These are phyloP conservation scores for Nestor notabilis DNA, from an alignment of 2,113 vertebrate species.

Conservation along the genomic window DNA sequence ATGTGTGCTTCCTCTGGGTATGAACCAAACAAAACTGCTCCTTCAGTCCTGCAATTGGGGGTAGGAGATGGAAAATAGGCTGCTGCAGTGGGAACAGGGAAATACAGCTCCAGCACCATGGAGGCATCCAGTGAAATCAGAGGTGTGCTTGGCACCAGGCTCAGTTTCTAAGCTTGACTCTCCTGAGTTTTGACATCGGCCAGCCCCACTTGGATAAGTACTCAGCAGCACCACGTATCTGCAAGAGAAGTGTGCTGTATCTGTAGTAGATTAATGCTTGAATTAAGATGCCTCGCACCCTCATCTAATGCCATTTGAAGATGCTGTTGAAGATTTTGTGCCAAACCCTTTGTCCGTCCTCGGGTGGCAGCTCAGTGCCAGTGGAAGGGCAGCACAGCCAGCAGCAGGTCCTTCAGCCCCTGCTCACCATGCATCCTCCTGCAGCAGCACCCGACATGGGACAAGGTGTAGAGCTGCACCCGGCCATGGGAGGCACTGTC, in stretches of 20 bases:
- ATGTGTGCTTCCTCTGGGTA: background rate
- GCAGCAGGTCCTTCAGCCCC: background rate
- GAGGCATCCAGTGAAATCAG: background rate
- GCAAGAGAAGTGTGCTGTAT: background rate
- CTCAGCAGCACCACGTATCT: background rate
- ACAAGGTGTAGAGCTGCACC: background rate
- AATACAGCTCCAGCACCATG: background rate
- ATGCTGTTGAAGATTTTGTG: background rate
- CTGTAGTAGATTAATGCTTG: background rate
- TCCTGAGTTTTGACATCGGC: background rate
- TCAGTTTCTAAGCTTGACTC: background rate
- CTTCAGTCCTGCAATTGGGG: fast-evolving
- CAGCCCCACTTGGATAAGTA: background rate
- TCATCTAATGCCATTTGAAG: background rate
- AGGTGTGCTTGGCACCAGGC: background rate
- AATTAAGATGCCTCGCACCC: background rate
- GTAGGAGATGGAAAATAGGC: background rate
- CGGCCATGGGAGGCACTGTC: background rate
- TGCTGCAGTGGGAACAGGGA: background rate
- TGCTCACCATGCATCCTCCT: background rate
- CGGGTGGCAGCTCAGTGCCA: background rate
- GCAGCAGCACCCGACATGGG: fast-evolving
- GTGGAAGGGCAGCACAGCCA: fast-evolving
- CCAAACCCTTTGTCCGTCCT: background rate
- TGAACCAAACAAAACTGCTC: background rate